A percentile compares a stretch with the other conserved stretches of the same genome.
Conservation (phyloP, 2,113 vertebrate species). For the Paramormyrops kingsleyae region DNA sequence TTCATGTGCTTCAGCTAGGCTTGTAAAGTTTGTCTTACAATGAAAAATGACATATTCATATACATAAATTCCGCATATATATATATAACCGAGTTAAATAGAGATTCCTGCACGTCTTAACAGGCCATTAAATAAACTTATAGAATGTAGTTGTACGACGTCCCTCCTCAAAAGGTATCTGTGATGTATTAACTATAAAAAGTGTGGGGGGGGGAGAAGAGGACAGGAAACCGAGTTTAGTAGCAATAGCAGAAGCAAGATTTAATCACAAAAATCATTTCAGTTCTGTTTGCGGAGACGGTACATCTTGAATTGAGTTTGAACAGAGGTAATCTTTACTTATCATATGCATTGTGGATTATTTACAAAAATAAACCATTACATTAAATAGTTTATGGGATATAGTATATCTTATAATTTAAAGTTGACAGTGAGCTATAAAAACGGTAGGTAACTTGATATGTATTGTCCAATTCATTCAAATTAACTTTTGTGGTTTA, state of each 20-base stretch:
- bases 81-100: background rate
- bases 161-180: background rate
- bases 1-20: no score
- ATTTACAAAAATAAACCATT: background rate
- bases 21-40: no score
- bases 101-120: background rate
- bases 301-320: background rate
- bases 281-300: background rate
- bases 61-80: no score
- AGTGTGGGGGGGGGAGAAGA: no score
- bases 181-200: background rate
- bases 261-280: constrained; percentile 1
- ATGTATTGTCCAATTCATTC: background rate
- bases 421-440: background rate
- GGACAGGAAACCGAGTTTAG: background rate
- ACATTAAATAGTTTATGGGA: background rate
- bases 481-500: background rate
- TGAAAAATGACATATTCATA: no score
- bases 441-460: background rate
- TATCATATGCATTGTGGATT: background rate
- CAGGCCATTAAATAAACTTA: background rate
- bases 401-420: background rate
- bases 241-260: background rate
- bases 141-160: background rate
- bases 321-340: background rate